These are phyloP conservation scores for Ursus arctos DNA, from an alignment of 2,113 vertebrate species.

Conservation along the genomic window DNA sequence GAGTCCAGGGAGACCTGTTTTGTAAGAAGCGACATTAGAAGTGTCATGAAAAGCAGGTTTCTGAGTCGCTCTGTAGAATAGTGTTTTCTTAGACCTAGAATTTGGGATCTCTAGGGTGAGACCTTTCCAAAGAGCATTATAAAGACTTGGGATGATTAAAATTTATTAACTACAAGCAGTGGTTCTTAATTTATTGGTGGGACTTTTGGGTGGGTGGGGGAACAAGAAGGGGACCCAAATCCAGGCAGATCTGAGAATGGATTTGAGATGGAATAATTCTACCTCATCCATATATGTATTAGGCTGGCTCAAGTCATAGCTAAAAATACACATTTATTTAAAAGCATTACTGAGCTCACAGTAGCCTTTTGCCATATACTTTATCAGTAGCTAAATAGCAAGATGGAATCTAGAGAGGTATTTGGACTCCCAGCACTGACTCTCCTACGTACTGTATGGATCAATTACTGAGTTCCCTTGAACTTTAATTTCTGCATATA, in stretches of 20 bases:
- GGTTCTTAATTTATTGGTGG: constrained; percentile 22
- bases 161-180: not conserved
- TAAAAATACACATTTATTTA: not conserved
- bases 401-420: not conserved
- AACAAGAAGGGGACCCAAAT: not conserved
- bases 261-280: not conserved
- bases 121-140: not conserved
- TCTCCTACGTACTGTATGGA: not conserved
- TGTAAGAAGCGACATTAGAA: not conserved
- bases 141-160: not conserved
- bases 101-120: not conserved
- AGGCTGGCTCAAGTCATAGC: not conserved
- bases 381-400: not conserved
- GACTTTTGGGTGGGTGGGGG: not conserved
- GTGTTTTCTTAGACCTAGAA: not conserved
- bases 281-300: not conserved
- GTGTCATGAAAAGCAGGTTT: not conserved
- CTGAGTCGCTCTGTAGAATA: not conserved
- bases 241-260: not conserved
- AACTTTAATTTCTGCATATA: not conserved
- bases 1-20: not conserved
- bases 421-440: not conserved
- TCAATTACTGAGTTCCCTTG: not conserved
- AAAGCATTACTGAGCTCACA: not conserved
- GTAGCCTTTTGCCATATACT: not conserved